Conservation (phyloP, 2,113 vertebrate genomes). For the Nipponia nippon region DNA sequence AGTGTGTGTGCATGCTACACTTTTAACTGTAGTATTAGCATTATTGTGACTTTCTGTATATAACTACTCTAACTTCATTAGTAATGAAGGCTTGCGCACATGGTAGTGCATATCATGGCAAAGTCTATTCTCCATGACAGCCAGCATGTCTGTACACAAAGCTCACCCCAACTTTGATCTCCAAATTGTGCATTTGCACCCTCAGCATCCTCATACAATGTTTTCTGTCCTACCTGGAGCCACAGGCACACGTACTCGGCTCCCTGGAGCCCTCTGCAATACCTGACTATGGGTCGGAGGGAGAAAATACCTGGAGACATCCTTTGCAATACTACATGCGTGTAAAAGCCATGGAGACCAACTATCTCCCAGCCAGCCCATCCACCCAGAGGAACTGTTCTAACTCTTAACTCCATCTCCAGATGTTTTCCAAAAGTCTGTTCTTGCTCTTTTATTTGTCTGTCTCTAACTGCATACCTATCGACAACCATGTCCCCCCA, state of each 20-base stretch:
- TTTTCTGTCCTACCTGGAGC: background rate
- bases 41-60: background rate
- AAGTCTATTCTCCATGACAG: background rate
- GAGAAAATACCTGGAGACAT: background rate
- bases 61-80: background rate
- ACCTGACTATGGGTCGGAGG: too few species aligned
- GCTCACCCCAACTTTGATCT: background rate
- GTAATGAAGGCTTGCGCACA: background rate
- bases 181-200: background rate
- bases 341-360: background rate
- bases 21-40: background rate
- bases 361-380: too few species aligned
- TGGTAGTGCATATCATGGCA: background rate
- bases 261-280: background rate
- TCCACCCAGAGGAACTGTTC: background rate
- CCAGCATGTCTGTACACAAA: background rate
- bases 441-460: background rate
- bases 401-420: background rate
- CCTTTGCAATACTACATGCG: background rate
- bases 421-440: background rate
- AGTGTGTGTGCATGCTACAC: too few species aligned
- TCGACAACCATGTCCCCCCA: accelerated
- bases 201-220: background rate
- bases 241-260: accelerated
- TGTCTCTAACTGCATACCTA: background rate